These are phyloP conservation scores for Drosophila mercatorum DNA, from an alignment of 2,888 invertebrate genomes.

Conservation along the genomic window DNA sequence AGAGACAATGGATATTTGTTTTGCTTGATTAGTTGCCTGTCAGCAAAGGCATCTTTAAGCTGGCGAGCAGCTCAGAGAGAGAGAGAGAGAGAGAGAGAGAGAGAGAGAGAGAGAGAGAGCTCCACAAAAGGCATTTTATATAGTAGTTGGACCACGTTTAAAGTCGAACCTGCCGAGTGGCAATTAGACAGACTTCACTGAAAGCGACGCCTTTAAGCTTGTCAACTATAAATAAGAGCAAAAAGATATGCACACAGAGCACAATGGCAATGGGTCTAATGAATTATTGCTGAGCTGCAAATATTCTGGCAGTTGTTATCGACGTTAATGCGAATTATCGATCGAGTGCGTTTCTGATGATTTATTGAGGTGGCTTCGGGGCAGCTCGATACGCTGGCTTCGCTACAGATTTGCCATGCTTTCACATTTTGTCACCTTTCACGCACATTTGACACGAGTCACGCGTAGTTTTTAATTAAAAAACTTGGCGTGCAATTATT, in stretches of 20 bases:
- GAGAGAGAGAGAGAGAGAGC: not conserved
- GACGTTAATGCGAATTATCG: constrained; percentile 8
- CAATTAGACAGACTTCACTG: not conserved
- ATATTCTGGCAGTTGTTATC: not conserved
- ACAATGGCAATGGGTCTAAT: not conserved
- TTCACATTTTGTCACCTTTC: constrained; percentile 45
- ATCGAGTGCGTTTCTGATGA: not conserved
- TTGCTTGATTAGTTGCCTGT: constrained; percentile 54
- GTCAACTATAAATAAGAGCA: not conserved
- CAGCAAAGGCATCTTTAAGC: constrained; percentile 19
- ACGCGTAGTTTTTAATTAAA: constrained; percentile 77
- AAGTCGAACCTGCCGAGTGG: not conserved
- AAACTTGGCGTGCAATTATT: constrained; percentile 78
- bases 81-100: not conserved
- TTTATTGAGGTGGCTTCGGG: not conserved
- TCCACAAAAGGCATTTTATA: not conserved
- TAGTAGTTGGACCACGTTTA: not conserved
- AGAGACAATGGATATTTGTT: constrained; percentile 35
- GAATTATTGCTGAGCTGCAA: constrained; percentile 1
- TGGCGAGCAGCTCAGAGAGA: not conserved
- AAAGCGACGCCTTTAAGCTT: not conserved
- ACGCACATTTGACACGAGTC: constrained; percentile 69
- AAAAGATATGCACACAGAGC: not conserved
- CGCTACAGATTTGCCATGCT: constrained; percentile 8
- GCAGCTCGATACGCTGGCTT: not conserved